Evolutionary conservation across 2,888 invertebrate genomes (phyloP).

Genomic region (Stenurella melanura): DNA sequence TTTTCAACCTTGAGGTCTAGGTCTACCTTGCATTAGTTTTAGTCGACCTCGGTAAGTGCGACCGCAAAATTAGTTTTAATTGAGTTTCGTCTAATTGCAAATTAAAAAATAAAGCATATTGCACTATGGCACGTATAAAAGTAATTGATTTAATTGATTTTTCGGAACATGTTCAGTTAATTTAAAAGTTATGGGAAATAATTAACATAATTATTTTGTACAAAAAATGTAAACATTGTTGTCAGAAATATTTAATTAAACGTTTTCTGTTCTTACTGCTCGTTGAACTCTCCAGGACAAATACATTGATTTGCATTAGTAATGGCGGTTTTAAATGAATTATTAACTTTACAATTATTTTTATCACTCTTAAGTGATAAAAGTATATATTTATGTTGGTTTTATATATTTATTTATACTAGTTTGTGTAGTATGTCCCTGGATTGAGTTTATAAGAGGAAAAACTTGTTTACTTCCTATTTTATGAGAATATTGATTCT

Average conservation of each 20-base stretch:
- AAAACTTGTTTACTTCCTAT: too few relatives aligned
- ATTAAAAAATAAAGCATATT: not conserved
- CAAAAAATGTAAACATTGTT: too few relatives aligned
- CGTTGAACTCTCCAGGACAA: not conserved
- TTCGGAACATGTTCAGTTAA: not conserved
- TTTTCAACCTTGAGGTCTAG: constrained; percentile 32
- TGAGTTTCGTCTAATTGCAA: not conserved
- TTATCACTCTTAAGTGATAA: too few relatives aligned
- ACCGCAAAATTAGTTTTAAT: constrained; percentile 5
- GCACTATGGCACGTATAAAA: not conserved
- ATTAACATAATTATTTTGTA: too few relatives aligned
- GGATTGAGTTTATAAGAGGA: too few relatives aligned
- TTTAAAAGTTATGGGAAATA: too few relatives aligned
- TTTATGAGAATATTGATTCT: too few relatives aligned
- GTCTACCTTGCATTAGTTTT: constrained; percentile 36
- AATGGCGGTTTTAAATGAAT: too few relatives aligned
- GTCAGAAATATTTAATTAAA: not conserved
- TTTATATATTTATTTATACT: too few relatives aligned
- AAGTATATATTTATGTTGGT: too few relatives aligned
- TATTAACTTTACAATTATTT: too few relatives aligned
- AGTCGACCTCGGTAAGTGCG: constrained; percentile 9
- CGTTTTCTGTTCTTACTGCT: not conserved
- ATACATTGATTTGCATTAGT: not conserved
- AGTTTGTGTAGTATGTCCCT: too few relatives aligned
- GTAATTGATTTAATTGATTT: not conserved